A percentile compares a stretch with the other conserved stretches of the same genome.
phyloP scores from a whole-genome alignment of 2,888 invertebrate genomes.

The Hyppa rectilinea region DNA sequence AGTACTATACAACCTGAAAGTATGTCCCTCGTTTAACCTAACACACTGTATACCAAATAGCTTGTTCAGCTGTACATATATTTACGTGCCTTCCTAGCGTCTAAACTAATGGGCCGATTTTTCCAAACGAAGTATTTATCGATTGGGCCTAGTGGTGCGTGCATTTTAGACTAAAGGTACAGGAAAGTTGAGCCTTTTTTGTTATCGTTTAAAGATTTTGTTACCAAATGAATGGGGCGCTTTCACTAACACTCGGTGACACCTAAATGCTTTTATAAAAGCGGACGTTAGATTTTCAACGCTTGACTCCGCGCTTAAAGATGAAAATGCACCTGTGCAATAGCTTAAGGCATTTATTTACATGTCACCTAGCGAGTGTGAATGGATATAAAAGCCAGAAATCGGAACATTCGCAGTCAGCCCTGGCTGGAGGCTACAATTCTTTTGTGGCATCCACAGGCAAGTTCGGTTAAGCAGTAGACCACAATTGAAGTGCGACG shows the following conservation, averaged over 20 bases:
- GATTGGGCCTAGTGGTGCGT: slow-evolving; percentile 34
- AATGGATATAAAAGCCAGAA: neutral
- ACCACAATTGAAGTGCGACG: too few species aligned
- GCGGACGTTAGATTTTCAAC: neutral
- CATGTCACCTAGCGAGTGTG: neutral
- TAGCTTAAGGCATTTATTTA: neutral
- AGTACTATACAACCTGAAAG: too few species aligned
- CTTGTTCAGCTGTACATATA: too few species aligned
- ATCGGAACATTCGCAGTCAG: too few species aligned
- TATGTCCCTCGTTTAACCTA: too few species aligned
- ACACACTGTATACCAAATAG: too few species aligned
- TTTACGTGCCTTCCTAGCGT: slow-evolving; percentile 20
- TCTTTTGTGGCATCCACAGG: too few species aligned
- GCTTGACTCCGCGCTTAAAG: too few species aligned
- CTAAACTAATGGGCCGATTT: slow-evolving; percentile 47
- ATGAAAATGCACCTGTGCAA: neutral
- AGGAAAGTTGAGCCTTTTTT: neutral
- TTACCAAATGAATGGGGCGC: neutral
- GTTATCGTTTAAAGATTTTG: neutral
- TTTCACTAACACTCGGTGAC: neutral
- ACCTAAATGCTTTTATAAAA: neutral
- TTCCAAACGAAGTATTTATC: slow-evolving; percentile 50
- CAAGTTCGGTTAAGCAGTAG: too few species aligned
- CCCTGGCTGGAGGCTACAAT: too few species aligned
- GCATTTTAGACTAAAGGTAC: slow-evolving; percentile 13